Conservation (phyloP, 2,113 vertebrate species). For the Notechis scutatus region DNA sequence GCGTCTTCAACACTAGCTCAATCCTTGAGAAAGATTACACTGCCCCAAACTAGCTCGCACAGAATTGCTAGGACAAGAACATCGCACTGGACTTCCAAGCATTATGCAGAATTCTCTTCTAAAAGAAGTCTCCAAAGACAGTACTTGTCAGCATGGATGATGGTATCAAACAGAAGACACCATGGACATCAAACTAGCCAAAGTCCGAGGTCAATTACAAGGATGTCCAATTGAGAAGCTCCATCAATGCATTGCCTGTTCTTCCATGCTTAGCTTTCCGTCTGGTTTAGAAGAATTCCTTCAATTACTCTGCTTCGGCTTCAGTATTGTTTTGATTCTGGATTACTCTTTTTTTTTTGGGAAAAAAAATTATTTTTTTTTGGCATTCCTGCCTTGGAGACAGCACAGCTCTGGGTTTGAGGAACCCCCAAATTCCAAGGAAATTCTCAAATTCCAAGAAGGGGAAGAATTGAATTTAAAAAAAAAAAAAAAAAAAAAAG, state of each 20-base stretch:
- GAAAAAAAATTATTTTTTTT: not conserved
- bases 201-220: not conserved
- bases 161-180: not conserved
- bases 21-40: not conserved
- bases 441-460: not conserved
- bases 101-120: not conserved
- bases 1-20: not conserved
- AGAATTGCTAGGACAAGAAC: not conserved
- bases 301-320: not conserved
- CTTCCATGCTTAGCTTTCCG: not conserved
- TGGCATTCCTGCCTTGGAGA: not conserved
- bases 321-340: not conserved
- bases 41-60: not conserved
- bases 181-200: not conserved
- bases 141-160: not conserved
- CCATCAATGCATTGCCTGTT: not conserved
- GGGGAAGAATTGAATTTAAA: not conserved
- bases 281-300: not conserved
- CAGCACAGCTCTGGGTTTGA: not conserved
- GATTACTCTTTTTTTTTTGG: not conserved
- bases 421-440: not conserved
- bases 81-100: not conserved
- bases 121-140: not conserved
- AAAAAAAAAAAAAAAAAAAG: not conserved
- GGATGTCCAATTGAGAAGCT: not conserved